Evolutionary conservation across 2,888 invertebrate species (phyloP).

Genomic region (Pharmacophagus antenor): DNA sequence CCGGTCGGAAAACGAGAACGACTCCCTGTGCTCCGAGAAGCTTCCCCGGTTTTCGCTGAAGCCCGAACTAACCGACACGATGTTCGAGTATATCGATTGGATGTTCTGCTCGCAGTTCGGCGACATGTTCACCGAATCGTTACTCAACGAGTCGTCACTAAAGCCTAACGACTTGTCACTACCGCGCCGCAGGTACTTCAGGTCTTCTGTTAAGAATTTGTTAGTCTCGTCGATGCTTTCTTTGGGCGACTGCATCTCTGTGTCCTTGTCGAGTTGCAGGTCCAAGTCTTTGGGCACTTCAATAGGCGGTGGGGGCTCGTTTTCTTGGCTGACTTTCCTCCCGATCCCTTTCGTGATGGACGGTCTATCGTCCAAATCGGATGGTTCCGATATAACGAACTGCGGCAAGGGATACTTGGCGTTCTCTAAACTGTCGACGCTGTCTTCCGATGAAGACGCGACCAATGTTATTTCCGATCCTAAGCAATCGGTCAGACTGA

Average conservation of each 20-base stretch:
- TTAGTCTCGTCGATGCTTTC: conserved; percentile 50
- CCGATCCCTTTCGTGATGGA: conserved; percentile 91
- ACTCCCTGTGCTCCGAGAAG: conserved; percentile 72
- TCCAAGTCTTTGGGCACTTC: conserved; percentile 41
- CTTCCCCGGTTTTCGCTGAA: conserved; percentile 80
- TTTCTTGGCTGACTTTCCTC: conserved; percentile 84
- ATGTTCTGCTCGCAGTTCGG: conserved; percentile 79
- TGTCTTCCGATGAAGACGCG: conserved; percentile 87
- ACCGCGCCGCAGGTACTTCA: conserved; percentile 81
- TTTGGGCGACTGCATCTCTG: conserved; percentile 67
- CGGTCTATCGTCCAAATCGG: conserved; percentile 85
- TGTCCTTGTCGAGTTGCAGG: conserved; percentile 44
- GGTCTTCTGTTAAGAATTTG: conserved; percentile 53
- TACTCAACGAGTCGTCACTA: conserved; percentile 87
- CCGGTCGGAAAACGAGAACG: conserved; percentile 72
- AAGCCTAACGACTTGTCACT: conserved; percentile 86
- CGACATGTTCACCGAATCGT: conserved; percentile 80
- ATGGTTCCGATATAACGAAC: conserved; percentile 87
- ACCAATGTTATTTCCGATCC: conserved; percentile 91
- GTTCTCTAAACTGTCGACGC: conserved; percentile 85
- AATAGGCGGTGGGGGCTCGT: conserved; percentile 55
- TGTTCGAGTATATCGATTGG: conserved; percentile 74
- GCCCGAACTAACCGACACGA: conserved; percentile 81
- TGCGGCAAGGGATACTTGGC: conserved; percentile 76
- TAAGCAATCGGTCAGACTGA: conserved; percentile 94